Percentiles rank a stretch among this genome's conserved stretches.
Evolutionary conservation across 2,888 invertebrate species (phyloP).

Genomic region (Phania funesta): DNA sequence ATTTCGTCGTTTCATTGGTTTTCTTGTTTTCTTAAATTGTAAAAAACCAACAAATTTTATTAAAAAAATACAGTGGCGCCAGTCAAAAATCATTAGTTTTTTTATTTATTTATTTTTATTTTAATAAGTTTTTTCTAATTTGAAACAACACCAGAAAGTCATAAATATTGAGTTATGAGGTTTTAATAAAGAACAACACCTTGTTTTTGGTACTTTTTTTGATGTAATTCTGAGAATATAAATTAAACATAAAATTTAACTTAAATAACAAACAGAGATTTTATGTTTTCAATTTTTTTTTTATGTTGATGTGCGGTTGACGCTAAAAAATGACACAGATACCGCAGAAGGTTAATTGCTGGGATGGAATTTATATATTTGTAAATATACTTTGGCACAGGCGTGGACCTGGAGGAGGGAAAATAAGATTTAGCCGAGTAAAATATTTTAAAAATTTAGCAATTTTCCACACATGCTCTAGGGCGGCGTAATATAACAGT

Average conservation of each 20-base stretch:
- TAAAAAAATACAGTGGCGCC: constrained; percentile 52
- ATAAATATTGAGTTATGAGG: constrained; percentile 55
- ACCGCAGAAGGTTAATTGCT: no score
- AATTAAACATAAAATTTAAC: neutral
- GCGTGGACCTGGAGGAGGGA: no score
- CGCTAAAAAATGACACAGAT: no score
- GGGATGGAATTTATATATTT: no score
- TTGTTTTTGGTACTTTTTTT: constrained; percentile 13
- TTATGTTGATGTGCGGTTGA: no score
- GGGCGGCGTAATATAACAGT: no score
- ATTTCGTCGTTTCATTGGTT: neutral
- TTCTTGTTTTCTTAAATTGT: constrained; percentile 25
- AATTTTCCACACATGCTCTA: no score
- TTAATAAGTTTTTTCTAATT: constrained; percentile 11
- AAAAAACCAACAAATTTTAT: constrained; percentile 22
- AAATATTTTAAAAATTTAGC: no score
- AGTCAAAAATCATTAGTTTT: constrained; percentile 61
- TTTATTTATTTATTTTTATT: constrained; percentile 6
- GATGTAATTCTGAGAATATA: neutral
- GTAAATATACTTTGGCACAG: no score
- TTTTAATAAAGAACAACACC: constrained; percentile 56
- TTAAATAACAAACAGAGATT: no score
- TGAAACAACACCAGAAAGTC: constrained; percentile 29
- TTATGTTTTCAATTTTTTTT: no score
- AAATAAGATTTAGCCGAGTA: no score